Base-by-base conservation (phyloP, 2,888 invertebrate species). In the Agriopis aurantiaria region DNA sequence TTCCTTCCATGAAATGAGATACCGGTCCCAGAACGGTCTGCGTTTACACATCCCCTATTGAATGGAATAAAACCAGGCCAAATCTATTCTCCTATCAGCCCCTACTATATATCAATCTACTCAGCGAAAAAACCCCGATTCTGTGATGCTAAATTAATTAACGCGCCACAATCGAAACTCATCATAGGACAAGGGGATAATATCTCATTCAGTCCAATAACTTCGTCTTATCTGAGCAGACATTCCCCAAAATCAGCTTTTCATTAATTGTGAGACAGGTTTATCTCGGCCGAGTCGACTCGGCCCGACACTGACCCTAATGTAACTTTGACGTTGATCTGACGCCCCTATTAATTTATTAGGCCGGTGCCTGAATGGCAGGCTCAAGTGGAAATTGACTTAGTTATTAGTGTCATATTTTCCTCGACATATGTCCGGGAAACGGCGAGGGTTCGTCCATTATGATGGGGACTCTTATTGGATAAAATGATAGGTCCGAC, bases 311-410 rank as follows among this genome's bases (percentile, higher is more conserved):
- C 84, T 82, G 86, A 84, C 86, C 87, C 82, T 87, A 84, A 86
- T 85, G 85, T 83, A 80, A 77, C 87, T 86, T 80, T 88, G 91
- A 90, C 90, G 88, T 83, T 87, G 85, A 91, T 91, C 90, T 83
- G 88, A 89, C 88, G 84, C 83, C 82, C 65, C 85, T 88, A 91
- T 91, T 91, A 91, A 91, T 91, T 90, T 90, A 90, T 88, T 90
- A 88, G 88, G 81, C 80, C 75, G 75, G 74, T 76, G 75, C 74
- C 75, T 77, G 73, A 77, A 80, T 80, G 79, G 78, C 78, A 83
- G 81, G 76, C 82, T 84, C 79, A 76, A 83, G 82, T 86, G 76
- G 84, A 88, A 85, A 87, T 87, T 88, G 84, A 87, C 85, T 87
- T 85, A 85, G 87, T 85, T 88, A 87, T 88, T 87, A 87, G 84